These are phyloP conservation scores for Habrosyne pyritoides DNA, from an alignment of 2,888 invertebrate genomes.

Conservation along the genomic window DNA sequence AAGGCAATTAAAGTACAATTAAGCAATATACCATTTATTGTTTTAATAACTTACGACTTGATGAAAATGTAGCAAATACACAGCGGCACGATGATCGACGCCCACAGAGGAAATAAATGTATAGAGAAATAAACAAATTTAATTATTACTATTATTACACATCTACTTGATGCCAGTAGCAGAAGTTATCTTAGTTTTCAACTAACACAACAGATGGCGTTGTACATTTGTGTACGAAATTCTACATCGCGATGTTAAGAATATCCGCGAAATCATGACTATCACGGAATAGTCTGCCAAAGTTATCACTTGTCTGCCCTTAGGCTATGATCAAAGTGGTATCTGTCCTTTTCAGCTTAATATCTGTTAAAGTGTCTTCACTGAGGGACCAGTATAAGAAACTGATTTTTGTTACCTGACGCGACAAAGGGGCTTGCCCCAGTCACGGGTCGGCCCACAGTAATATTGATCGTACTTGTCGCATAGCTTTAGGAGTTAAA, in stretches of 20 bases:
- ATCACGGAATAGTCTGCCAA: accelerated
- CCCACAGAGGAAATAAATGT: too few relatives aligned
- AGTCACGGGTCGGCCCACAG: constrained; percentile 35
- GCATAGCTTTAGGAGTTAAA: too few relatives aligned
- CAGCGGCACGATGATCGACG: too few relatives aligned
- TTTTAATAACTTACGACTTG: too few relatives aligned
- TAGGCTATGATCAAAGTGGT: constrained; percentile 30
- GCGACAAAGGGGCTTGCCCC: constrained; percentile 34
- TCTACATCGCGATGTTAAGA: constrained; percentile 24
- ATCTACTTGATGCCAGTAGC: neutral
- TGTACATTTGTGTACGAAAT: constrained; percentile 13
- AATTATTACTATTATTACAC: too few relatives aligned
- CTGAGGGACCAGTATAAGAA: constrained; percentile 34
- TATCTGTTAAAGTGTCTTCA: constrained; percentile 30
- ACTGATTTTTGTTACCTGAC: constrained; percentile 27
- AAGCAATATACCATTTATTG: too few relatives aligned
- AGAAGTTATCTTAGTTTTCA: neutral
- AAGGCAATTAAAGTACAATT: too few relatives aligned
- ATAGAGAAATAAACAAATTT: too few relatives aligned
- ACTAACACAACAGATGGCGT: constrained; percentile 22
- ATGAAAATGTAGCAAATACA: too few relatives aligned
- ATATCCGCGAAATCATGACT: constrained; percentile 14
- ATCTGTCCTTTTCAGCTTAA: constrained; percentile 27
- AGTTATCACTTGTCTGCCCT: constrained; percentile 27
- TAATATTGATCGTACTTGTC: too few relatives aligned